These are phyloP conservation scores for Helicoverpa zea DNA, from an alignment of 1,140 invertebrate species.

Conservation along the genomic window DNA sequence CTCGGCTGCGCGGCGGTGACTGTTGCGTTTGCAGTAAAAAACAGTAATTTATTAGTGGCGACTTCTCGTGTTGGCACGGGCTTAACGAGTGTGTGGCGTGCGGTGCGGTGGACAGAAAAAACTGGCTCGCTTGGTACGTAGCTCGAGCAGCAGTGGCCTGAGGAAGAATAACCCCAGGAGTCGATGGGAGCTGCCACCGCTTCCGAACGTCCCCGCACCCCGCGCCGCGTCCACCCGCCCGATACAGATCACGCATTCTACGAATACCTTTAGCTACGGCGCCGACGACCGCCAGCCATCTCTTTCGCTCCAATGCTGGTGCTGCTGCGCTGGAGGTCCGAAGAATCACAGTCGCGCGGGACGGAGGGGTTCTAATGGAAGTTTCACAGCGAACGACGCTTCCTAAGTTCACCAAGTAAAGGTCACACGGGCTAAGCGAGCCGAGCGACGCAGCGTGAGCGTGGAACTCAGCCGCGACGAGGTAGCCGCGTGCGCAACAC, in stretches of 20 bases:
- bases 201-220: conserved; percentile 85
- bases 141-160: conserved; percentile 86
- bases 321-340: conserved; percentile 70
- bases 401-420: conserved; percentile 86
- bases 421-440: conserved; percentile 82
- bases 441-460: conserved; percentile 80
- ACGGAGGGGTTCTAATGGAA: conserved; percentile 79
- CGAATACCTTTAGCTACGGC: conserved; percentile 82
- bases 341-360: conserved; percentile 64
- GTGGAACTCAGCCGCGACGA: conserved; percentile 78
- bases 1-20: conserved; percentile 81
- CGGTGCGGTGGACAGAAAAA: conserved; percentile 82
- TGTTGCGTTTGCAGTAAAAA: conserved; percentile 83
- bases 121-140: conserved; percentile 83
- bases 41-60: conserved; percentile 86
- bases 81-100: conserved; percentile 84
- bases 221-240: conserved; percentile 71
- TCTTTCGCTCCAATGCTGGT: conserved; percentile 77
- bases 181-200: conserved; percentile 86
- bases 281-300: conserved; percentile 77
- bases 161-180: conserved; percentile 87
- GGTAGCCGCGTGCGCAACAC: conserved; percentile 85
- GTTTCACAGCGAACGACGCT: conserved; percentile 83
- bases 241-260: conserved; percentile 87
- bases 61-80: conserved; percentile 85